These are phyloP conservation scores for Chloropsis cyanopogon DNA, from an alignment of 2,113 vertebrate species.

Conservation along the genomic window DNA sequence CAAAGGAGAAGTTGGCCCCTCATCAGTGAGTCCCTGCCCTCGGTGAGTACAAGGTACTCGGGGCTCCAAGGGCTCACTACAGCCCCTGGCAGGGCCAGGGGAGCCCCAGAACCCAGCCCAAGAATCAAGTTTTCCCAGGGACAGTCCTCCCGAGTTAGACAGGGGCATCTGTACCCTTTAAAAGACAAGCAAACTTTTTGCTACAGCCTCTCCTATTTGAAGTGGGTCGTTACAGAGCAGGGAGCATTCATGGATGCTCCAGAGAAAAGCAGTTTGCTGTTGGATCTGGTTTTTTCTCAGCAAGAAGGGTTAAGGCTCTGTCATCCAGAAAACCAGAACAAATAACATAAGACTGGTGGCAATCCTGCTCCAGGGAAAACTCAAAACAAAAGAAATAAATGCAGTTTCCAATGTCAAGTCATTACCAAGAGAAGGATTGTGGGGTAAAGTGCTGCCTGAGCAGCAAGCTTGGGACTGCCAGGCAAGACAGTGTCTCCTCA, in stretches of 20 bases:
- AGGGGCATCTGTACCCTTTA: neutral
- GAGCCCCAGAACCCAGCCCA: neutral
- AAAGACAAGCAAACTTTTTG: neutral
- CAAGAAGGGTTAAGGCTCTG: neutral
- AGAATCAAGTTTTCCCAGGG: neutral
- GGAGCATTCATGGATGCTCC: neutral
- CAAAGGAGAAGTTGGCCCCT: neutral
- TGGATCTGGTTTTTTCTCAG: neutral
- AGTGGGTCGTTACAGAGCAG: neutral
- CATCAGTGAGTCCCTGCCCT: neutral
- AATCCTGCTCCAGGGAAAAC: neutral
- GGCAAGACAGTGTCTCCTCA: neutral
- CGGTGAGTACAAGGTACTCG: fast-evolving
- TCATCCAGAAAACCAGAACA: neutral
- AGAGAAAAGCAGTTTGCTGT: neutral
- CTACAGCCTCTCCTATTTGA: fast-evolving
- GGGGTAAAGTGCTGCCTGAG: neutral
- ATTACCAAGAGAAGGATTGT: neutral
- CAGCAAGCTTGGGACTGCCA: neutral
- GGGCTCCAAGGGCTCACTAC: neutral
- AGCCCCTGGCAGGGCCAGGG: neutral
- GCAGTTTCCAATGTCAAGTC: neutral
- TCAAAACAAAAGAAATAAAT: neutral
- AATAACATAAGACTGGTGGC: neutral
- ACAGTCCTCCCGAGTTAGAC: fast-evolving